Conservation (phyloP, 2,888 invertebrate genomes). For the Zootermopsis nevadensis region DNA sequence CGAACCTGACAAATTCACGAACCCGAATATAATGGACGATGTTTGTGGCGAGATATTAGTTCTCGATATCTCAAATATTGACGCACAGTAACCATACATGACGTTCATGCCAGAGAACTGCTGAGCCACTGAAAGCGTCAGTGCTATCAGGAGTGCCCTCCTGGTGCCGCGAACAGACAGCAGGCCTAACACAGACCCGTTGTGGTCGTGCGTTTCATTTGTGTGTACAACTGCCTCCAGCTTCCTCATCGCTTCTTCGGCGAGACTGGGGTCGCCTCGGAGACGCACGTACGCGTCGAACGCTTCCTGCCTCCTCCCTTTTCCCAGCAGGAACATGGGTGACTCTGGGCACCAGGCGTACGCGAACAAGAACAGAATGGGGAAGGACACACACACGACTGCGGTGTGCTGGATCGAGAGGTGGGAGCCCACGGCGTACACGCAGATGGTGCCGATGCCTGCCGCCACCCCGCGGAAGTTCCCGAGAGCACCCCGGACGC, state of each 20-base stretch:
- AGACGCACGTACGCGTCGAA: background rate
- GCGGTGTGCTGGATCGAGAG: slow-evolving; percentile 62
- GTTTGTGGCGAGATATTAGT: slow-evolving; percentile 56
- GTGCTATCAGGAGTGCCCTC: slow-evolving; percentile 60
- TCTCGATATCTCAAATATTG: slow-evolving; percentile 59
- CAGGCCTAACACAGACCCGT: slow-evolving; percentile 55
- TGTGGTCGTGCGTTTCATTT: background rate
- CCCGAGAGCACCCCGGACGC: slow-evolving; percentile 69
- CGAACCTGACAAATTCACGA: slow-evolving; percentile 60
- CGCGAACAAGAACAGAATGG: background rate
- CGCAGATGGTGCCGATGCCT: slow-evolving; percentile 65
- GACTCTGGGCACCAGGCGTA: slow-evolving; percentile 25
- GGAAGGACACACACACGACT: background rate
- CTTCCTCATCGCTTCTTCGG: slow-evolving; percentile 7
- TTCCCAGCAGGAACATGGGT: slow-evolving; percentile 1
- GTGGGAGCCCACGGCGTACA: slow-evolving; percentile 66
- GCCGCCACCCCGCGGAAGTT: slow-evolving; percentile 68
- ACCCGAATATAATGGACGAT: slow-evolving; percentile 63
- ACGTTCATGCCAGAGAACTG: slow-evolving; percentile 64
- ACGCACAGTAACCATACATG: slow-evolving; percentile 60
- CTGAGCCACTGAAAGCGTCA: slow-evolving; percentile 62
- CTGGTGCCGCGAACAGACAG: slow-evolving; percentile 17
- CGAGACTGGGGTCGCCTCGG: background rate
- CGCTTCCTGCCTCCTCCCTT: background rate
- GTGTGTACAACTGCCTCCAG: background rate